Conservation (phyloP, 2,888 invertebrate genomes). For the Hirtodrosophila cameraria region DNA sequence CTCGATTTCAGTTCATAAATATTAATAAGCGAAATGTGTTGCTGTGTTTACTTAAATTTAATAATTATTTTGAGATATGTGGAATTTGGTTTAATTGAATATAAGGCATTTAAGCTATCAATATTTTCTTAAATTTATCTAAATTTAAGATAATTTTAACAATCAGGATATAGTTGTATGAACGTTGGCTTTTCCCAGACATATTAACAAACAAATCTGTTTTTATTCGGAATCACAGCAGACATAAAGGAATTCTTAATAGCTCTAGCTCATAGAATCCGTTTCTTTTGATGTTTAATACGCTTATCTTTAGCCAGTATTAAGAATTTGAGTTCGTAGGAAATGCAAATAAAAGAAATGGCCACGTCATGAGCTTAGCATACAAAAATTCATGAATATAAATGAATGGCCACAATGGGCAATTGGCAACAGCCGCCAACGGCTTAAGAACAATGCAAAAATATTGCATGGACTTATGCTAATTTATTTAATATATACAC, state of each 20-base stretch:
- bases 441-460: conserved; percentile 58
- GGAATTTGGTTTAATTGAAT: neutral
- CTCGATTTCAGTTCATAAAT: conserved; percentile 1
- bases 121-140: neutral
- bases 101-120: no score
- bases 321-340: no score
- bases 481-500: conserved; percentile 54
- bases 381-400: conserved; percentile 54
- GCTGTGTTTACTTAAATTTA: neutral
- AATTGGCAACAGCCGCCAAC: conserved; percentile 19
- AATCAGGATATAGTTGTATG: no score
- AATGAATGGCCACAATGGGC: conserved; percentile 51
- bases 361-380: conserved; percentile 15
- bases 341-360: conserved; percentile 8
- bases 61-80: neutral
- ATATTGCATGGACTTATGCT: conserved; percentile 66
- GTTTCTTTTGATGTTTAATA: no score
- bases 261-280: no score
- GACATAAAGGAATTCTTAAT: no score
- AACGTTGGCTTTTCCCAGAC: no score
- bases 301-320: no score
- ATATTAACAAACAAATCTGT: no score
- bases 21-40: neutral
- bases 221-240: no score
- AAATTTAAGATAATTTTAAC: neutral